phyloP scores from a whole-genome alignment of 2,888 invertebrate species.

The Cheilosia pagana region DNA sequence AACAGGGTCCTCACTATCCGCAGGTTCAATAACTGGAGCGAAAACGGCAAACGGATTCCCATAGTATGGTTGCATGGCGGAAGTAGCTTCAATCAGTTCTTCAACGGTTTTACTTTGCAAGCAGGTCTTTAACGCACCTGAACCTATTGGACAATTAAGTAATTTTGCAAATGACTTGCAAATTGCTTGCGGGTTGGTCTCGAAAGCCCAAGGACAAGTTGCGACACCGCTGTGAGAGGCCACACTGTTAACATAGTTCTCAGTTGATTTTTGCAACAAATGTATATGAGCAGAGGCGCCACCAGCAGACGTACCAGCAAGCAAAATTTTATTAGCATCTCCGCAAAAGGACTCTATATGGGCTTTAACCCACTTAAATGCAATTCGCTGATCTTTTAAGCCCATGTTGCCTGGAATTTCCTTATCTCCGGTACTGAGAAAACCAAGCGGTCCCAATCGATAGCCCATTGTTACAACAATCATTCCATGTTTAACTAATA shows the following conservation, averaged over 20 bases:
- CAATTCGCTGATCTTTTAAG: constrained; percentile 88
- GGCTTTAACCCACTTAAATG: constrained; percentile 87
- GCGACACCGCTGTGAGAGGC: constrained; percentile 85
- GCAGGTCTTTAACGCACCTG: constrained; percentile 86
- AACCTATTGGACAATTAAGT: constrained; percentile 86
- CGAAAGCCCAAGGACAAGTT: constrained; percentile 85
- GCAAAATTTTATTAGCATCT: constrained; percentile 87
- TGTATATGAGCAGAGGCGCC: constrained; percentile 90
- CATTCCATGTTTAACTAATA: constrained; percentile 87
- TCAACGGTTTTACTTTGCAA: constrained; percentile 86
- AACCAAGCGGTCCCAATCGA: constrained; percentile 88
- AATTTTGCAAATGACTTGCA: constrained; percentile 81
- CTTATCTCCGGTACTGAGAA: constrained; percentile 89
- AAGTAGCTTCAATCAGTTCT: constrained; percentile 85
- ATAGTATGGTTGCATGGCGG: constrained; percentile 83
- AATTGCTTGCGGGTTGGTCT: constrained; percentile 1
- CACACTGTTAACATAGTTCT: constrained; percentile 51
- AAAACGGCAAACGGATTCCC: constrained; percentile 90
- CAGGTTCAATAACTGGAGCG: constrained; percentile 88
- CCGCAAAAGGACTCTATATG: constrained; percentile 89
- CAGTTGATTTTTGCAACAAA: constrained; percentile 84
- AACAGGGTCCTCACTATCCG: constrained; percentile 85
- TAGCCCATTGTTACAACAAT: constrained; percentile 88
- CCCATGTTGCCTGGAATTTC: constrained; percentile 89
- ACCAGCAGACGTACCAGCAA: constrained; percentile 88